Evolutionary conservation across 1,140 invertebrate genomes (phyloP).

Genomic region (Hyposmocoma kahamanoa): DNA sequence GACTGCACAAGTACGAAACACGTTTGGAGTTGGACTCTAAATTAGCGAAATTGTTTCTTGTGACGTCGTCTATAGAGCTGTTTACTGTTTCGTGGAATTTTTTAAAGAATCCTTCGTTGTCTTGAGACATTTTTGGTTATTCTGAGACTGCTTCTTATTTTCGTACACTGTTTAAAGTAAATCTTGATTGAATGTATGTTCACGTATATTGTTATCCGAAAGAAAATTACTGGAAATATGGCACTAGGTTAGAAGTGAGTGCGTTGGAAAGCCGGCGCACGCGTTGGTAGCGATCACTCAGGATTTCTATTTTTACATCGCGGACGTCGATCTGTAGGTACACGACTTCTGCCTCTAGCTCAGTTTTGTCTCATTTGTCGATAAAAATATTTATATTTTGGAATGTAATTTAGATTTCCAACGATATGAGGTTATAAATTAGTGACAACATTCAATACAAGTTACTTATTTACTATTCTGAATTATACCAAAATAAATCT

Average conservation of each 20-base stretch:
- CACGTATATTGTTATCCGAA: not conserved
- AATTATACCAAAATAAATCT: no score
- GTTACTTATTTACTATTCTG: no score
- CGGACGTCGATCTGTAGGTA: constrained; percentile 37
- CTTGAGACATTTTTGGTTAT: constrained; percentile 40
- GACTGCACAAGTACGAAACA: constrained; percentile 48
- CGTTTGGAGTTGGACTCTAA: constrained; percentile 57
- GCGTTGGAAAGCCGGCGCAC: constrained; percentile 42
- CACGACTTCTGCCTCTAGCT: no score
- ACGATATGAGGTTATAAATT: no score
- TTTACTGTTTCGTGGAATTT: constrained; percentile 57
- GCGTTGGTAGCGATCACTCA: constrained; percentile 27
- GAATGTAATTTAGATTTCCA: no score
- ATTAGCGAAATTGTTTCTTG: constrained; percentile 63
- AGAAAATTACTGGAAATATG: constrained; percentile 37
- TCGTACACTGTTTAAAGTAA: no score
- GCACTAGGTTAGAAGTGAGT: constrained; percentile 5
- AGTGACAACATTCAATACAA: no score
- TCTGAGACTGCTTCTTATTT: no score
- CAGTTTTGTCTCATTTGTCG: no score
- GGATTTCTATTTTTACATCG: constrained; percentile 62
- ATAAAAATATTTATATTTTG: no score
- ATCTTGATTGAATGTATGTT: no score
- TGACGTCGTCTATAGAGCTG: constrained; percentile 49
- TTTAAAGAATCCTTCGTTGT: constrained; percentile 54